Evolutionary conservation across 2,888 invertebrate species (phyloP), one percentile per base, ranked within the genome.

Genomic region (Abscondita cerata): DNA sequence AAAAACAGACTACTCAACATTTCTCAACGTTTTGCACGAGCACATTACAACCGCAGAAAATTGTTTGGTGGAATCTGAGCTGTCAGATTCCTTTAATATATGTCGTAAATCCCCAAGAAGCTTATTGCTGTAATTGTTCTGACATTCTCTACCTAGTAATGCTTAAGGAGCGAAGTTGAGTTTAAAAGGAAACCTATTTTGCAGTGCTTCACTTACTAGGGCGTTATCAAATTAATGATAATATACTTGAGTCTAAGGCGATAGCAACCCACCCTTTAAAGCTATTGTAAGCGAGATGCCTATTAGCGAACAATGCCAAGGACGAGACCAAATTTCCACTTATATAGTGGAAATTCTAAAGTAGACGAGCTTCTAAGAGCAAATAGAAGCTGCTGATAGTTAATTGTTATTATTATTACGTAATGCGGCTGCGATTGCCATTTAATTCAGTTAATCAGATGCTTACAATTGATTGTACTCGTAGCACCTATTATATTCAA

Each of bases 181-280:
- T 59, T 55, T 56, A 65, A 59, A 52, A 57, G 60, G 53, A 62
- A 65, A 60, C 60, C 53, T 60, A 55, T 25, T 36, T 54, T 44
- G 34, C 51, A 44, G 55, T 52, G 58, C 47, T 56, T 63, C 59
- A 63, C 63, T 66, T 58, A 50, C 63, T 56, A 52, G 47, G 55
- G 63, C 63, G 63, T 66, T 66, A 66, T 52, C 61, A 60, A 63
- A 66, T 66, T 66, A 66, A 66, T 63, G 66, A 66, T 63, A 63
- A 66, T 66, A 61, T 61, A 65, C 52, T 59, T 47, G 52, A 57
- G 64, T 59, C 52, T 47, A 54, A 63, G 52, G 59, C 57, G 59
- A 63, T 59, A 63, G 63, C 55, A 44, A 51, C 52, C 54, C 47
- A 59, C 59, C 62, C 58, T 58, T 56, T 53, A 51, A 58, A 58